Evolutionary conservation across 2,888 invertebrate species (phyloP), one percentile per base, ranked within the genome.

Genomic region (Amiota mariae): DNA sequence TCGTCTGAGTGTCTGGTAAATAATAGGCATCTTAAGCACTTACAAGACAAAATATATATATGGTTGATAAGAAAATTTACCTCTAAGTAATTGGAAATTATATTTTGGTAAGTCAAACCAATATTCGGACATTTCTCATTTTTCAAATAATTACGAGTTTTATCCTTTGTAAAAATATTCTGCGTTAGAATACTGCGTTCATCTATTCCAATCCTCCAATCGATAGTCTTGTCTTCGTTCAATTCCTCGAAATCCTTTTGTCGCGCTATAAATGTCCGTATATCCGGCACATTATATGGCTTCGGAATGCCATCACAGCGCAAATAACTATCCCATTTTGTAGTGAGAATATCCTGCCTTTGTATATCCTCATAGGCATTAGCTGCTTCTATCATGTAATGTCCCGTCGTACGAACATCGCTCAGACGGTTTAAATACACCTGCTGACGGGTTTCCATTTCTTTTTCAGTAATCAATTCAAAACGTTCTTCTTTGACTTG

Each of bases 261-360:
- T 66, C 84, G 81, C 2, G 70, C 78, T 3, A 88, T 71, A 72
- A 85, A 87, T 2, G 76, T 76, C 12, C 87, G 82, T 70, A 89
- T 75, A 15, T 84, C 81, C 1, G 82, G 77, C 0, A 88, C 87
- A 13, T 75, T 46, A 70, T 81, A 77, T 0, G 88, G 79, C 15
- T 85, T 81, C 0, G 89, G 89, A 12, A 88, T 51, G 0, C 84
- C 85, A 72, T 85, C 84, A 54, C 89, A 89, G 2, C 76, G 74
- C 11, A 88, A 18, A 75, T 81, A 85, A 12, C 78, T 78, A 3
- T 79, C 72, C 89, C 89, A 89, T 73, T 86, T n/a, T 24, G 8
- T 51, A 1, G 9, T 4, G 8, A 13, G 13, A 24, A 54, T 2
- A 24, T 51, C n/a, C 8, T 20, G n/a, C 49, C 8, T 36, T 49